Evolutionary conservation across 2,797 vertebrate genomes (phyloP).

Genomic region (Microhierax caerulescens): DNA sequence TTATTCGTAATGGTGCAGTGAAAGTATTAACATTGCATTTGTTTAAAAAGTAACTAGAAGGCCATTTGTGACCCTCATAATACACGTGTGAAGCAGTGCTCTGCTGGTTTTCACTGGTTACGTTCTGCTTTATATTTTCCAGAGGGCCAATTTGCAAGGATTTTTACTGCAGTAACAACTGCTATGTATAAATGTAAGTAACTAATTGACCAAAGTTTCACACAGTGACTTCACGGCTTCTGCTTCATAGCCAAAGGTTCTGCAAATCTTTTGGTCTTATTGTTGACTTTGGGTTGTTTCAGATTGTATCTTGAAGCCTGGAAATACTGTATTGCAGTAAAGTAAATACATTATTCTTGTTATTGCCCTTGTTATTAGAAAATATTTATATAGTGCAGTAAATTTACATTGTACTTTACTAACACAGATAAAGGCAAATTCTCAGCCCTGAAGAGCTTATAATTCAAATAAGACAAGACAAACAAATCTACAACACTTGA

Average conservation of each 20-base stretch:
- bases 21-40: constrained; percentile 82
- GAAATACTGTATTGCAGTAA: not conserved
- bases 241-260: constrained; percentile 27
- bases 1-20: constrained; percentile 63
- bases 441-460: not conserved
- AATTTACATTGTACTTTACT: not conserved
- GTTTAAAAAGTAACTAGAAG: constrained; percentile 87
- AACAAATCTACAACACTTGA: not conserved
- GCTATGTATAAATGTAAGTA: constrained; percentile 66
- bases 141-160: constrained; percentile 49
- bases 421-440: constrained; percentile 3
- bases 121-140: constrained; percentile 63
- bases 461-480: constrained; percentile 27
- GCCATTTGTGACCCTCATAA: constrained; percentile 77
- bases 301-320: not conserved
- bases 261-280: not conserved
- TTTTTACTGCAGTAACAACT: constrained; percentile 10
- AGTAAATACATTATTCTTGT: constrained; percentile 8
- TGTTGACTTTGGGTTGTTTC: not conserved
- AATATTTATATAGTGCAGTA: constrained; percentile 9
- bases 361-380: constrained; percentile 25
- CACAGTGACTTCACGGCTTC: constrained; percentile 17
- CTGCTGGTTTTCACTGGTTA: constrained; percentile 72
- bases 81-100: constrained; percentile 72
- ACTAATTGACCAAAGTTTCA: constrained; percentile 72